phyloP scores from a whole-genome alignment of 2,797 vertebrate species.

The Epinephelus malabaricus region DNA sequence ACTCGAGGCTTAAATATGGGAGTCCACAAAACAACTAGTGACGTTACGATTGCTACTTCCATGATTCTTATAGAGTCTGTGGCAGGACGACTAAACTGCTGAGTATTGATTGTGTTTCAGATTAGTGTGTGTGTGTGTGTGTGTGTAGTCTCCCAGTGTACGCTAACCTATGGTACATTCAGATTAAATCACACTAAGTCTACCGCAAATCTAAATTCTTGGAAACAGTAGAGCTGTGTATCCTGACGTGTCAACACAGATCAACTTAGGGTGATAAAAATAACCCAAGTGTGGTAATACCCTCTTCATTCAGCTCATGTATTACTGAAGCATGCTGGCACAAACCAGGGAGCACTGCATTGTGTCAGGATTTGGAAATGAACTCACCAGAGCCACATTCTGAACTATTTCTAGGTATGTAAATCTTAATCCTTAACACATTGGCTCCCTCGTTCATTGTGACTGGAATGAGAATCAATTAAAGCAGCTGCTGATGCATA shows the following conservation, averaged over 20 bases:
- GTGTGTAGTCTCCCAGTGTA: not conserved
- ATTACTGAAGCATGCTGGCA: not conserved
- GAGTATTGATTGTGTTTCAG: not conserved
- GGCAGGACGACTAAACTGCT: too few relatives aligned
- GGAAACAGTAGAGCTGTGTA: not conserved
- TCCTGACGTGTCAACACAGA: not conserved
- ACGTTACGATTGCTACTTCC: too few relatives aligned
- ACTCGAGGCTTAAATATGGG: too few relatives aligned
- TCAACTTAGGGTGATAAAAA: not conserved
- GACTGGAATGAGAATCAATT: conserved; percentile 31
- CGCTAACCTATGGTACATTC: too few relatives aligned
- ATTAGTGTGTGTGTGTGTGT: not conserved
- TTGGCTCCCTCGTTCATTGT: not conserved
- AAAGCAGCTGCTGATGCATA: conserved; percentile 39
- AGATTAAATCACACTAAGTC: not conserved
- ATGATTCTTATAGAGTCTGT: too few relatives aligned
- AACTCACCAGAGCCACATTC: not conserved
- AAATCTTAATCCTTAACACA: not conserved
- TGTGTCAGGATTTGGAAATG: not conserved
- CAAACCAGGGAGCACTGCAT: not conserved
- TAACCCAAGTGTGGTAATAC: not conserved
- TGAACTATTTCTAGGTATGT: not conserved
- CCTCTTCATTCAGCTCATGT: not conserved
- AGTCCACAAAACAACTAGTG: too few relatives aligned
- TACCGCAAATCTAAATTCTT: not conserved